Evolutionary conservation across 2,797 vertebrate species (phyloP).

Genomic region (Falco berigora): DNA sequence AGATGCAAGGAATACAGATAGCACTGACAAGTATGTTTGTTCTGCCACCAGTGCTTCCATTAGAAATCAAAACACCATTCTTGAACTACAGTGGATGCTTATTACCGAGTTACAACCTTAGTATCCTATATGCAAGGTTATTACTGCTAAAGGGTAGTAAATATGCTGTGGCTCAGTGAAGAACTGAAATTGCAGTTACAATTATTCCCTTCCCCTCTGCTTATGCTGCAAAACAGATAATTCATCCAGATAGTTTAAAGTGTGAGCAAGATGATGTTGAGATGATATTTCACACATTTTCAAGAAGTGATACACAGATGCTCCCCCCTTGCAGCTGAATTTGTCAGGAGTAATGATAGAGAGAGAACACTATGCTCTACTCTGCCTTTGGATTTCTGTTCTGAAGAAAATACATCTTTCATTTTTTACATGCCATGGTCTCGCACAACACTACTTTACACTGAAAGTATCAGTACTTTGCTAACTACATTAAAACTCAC

Average conservation of each 20-base stretch:
- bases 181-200: not conserved
- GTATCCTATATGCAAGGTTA: not conserved
- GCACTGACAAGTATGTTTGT: not conserved
- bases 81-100: not conserved
- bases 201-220: not conserved
- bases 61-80: not conserved
- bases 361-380: not conserved
- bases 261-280: not conserved
- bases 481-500: not conserved
- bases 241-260: not conserved
- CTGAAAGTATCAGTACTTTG: not conserved
- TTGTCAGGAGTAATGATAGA: not conserved
- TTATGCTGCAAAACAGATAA: not conserved
- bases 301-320: not conserved
- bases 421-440: not conserved
- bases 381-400: not conserved
- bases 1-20: not conserved
- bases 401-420: not conserved
- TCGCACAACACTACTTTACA: not conserved
- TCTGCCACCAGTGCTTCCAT: not conserved
- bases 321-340: not conserved
- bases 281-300: not conserved
- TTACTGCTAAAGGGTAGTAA: not conserved
- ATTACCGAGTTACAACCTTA: not conserved
- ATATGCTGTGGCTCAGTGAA: not conserved